A percentile compares a stretch with the other conserved stretches of the same genome.
These are phyloP conservation scores for Bombylius discolor DNA, from an alignment of 2,888 invertebrate species.

Conservation along the genomic window DNA sequence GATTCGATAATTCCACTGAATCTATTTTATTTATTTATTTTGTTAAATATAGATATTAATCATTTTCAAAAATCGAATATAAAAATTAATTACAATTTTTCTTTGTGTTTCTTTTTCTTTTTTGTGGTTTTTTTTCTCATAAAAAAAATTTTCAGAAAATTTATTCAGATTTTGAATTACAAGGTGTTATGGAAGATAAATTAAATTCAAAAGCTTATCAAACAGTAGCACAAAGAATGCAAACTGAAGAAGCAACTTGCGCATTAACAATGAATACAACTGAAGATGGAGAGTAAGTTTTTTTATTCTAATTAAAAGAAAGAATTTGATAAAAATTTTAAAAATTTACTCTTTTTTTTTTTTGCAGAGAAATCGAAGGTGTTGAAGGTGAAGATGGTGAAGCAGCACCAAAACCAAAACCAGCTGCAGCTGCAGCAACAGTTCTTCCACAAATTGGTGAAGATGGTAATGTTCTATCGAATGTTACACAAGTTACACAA, in stretches of 20 bases:
- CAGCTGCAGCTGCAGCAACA: slow-evolving; percentile 29
- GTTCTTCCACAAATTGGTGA: slow-evolving; percentile 41
- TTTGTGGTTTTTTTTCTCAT: no score
- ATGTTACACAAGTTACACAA: slow-evolving; percentile 65
- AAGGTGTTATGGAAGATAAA: slow-evolving; percentile 96
- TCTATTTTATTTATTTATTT: neutral
- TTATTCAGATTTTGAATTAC: slow-evolving; percentile 97
- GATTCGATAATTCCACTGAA: no score
- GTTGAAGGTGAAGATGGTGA: slow-evolving; percentile 27
- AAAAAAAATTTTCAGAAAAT: slow-evolving; percentile 60
- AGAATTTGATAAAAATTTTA: no score
- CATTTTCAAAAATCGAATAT: neutral
- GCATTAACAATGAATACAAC: slow-evolving; percentile 71
- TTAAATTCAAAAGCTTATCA: slow-evolving; percentile 92
- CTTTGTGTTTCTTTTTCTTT: neutral
- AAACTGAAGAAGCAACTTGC: slow-evolving; percentile 92
- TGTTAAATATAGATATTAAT: neutral
- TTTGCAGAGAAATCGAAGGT: slow-evolving; percentile 18
- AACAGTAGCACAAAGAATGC: slow-evolving; percentile 83
- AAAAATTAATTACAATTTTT: neutral
- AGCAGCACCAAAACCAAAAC: slow-evolving; percentile 28
- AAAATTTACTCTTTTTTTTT: neutral
- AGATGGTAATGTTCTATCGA: slow-evolving; percentile 54
- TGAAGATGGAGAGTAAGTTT: slow-evolving; percentile 46
- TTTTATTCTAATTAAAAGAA: no score